Percentiles rank a stretch among this genome's conserved stretches.
Conservation (phyloP, 2,888 invertebrate species). For the Melanostoma scalare region DNA sequence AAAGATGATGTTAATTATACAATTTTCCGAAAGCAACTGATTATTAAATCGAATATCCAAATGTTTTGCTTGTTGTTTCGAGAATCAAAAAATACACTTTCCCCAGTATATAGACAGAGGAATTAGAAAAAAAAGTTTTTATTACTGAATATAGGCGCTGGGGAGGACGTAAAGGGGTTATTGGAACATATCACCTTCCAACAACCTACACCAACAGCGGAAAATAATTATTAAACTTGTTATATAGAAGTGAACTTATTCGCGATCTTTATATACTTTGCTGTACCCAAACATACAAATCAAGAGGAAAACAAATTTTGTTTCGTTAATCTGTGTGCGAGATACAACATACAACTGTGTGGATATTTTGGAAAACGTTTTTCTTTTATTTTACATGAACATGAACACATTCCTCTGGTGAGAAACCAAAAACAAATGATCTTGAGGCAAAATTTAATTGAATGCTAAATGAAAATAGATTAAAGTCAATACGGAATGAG, state of each 20-base stretch:
- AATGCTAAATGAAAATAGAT: conserved; percentile 68
- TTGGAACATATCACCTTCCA: conserved; percentile 73
- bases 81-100: conserved; percentile 56
- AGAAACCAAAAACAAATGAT: conserved; percentile 45
- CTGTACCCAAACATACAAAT: conserved; percentile 19
- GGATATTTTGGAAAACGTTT: conserved; percentile 69
- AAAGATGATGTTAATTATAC: conserved; percentile 81
- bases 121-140: conserved; percentile 53
- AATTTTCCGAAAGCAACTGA: conserved; percentile 83
- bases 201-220: conserved; percentile 70
- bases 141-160: conserved; percentile 65
- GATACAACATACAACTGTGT: conserved; percentile 14
- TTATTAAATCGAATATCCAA: conserved; percentile 74
- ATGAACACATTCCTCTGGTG: conserved; percentile 36
- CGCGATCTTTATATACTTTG: conserved; percentile 44
- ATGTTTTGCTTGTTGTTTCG: conserved; percentile 69
- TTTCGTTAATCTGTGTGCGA: conserved; percentile 38
- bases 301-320: conserved; percentile 43
- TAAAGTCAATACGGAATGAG: conserved; percentile 9
- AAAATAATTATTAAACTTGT: conserved; percentile 63
- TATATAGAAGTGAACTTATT: conserved; percentile 29
- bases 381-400: conserved; percentile 3
- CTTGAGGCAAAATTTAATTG: conserved; percentile 65
- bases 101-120: conserved; percentile 44
- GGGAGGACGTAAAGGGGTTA: conserved; percentile 55